Conservation (phyloP, 1,140 invertebrate species). For the Zaprionus ghesquierei region DNA sequence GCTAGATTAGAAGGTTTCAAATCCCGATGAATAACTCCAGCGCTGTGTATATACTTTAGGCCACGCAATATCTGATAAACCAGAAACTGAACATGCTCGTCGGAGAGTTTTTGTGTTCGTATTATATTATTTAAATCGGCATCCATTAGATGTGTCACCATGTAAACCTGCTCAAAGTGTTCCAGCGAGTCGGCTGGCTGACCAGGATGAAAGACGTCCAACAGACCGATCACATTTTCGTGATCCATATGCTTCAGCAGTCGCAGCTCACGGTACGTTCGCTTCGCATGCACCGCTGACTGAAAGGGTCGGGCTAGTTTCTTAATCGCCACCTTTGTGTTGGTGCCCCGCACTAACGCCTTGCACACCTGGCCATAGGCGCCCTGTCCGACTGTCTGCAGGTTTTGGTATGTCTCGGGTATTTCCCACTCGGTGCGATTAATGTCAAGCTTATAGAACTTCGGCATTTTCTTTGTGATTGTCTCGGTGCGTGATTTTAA, state of each 20-base stretch:
- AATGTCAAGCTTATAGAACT: slow-evolving; percentile 94
- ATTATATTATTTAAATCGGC: slow-evolving; percentile 99
- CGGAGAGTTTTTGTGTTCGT: slow-evolving; percentile 96
- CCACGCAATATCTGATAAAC: slow-evolving; percentile 99
- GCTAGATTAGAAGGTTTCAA: slow-evolving; percentile 99
- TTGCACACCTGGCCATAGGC: slow-evolving; percentile 94
- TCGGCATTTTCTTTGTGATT: slow-evolving; percentile 62
- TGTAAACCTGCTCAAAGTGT: slow-evolving; percentile 95
- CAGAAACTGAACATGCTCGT: slow-evolving; percentile 99
- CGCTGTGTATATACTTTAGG: slow-evolving; percentile 99
- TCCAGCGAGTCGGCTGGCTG: slow-evolving; percentile 86
- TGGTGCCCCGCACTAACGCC: slow-evolving; percentile 88
- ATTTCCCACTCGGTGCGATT: slow-evolving; percentile 99
- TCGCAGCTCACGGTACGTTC: slow-evolving; percentile 97
- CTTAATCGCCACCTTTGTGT: slow-evolving; percentile 97
- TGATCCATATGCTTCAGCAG: slow-evolving; percentile 99
- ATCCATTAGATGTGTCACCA: slow-evolving; percentile 99
- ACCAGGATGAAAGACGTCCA: slow-evolving; percentile 96
- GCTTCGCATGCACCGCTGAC: slow-evolving; percentile 98
- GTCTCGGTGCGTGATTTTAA: not conserved
- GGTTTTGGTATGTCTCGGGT: slow-evolving; percentile 94
- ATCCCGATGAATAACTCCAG: slow-evolving; percentile 99
- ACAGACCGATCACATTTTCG: slow-evolving; percentile 97
- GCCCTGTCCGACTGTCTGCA: slow-evolving; percentile 96
- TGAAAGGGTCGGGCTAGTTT: slow-evolving; percentile 99